phyloP scores from a whole-genome alignment of 2,797 vertebrate species.

The Rhodeus uyekii region DNA sequence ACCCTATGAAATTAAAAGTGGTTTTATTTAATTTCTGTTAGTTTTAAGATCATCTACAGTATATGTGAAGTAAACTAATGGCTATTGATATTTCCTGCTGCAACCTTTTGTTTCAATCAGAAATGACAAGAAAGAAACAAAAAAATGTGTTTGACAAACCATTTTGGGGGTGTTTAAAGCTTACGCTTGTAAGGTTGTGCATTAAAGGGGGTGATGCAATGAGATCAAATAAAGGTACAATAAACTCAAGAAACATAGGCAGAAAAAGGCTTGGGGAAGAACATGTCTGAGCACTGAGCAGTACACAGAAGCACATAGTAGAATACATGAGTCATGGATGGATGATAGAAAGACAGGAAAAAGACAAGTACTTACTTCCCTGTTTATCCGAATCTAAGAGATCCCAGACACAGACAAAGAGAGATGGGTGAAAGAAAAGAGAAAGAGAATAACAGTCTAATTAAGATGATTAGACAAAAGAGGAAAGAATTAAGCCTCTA shows the following conservation, averaged over 20 bases:
- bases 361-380: constrained; percentile 93
- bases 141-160: not conserved
- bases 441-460: constrained; percentile 38
- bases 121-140: not conserved
- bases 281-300: not conserved
- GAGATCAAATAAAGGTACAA: not conserved
- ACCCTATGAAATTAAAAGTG: not conserved
- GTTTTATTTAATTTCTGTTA: not conserved
- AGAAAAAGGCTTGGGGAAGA: not conserved
- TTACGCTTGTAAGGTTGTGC: not conserved
- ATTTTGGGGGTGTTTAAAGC: not conserved
- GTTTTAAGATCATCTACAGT: not conserved
- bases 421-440: constrained; percentile 7
- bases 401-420: constrained; percentile 60
- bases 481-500: constrained; percentile 9
- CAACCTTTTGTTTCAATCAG: not conserved
- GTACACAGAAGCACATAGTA: no score
- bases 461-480: constrained; percentile 49
- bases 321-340: constrained; percentile 15
- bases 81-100: not conserved
- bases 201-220: constrained; percentile 2
- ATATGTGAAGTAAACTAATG: not conserved
- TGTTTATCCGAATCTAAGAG: constrained; percentile 98
- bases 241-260: not conserved
- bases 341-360: constrained; percentile 27